These are phyloP conservation scores for Bombus breviceps DNA, from an alignment of 1,140 invertebrate species.

Conservation along the genomic window DNA sequence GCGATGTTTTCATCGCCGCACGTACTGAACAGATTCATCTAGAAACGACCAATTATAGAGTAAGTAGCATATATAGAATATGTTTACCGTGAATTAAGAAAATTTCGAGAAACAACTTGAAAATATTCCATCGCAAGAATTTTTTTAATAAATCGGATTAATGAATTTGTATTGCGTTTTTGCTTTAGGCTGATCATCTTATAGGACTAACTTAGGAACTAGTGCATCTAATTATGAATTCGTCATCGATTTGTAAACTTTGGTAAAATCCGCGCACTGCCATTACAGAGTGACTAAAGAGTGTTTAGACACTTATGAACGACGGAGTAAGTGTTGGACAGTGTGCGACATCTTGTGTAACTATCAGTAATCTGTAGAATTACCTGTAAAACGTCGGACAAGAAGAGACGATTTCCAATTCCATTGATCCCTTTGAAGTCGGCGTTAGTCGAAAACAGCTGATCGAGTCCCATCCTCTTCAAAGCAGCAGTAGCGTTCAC, in stretches of 20 bases:
- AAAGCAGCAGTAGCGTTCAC: conserved; percentile 90
- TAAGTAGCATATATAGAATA: not conserved
- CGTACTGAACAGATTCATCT: conserved; percentile 89
- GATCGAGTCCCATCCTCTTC: conserved; percentile 90
- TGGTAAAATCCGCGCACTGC: too few species aligned
- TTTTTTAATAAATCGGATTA: too few species aligned
- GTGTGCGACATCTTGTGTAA: too few species aligned
- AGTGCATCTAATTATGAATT: too few species aligned
- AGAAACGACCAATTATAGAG: not conserved
- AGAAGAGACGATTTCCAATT: conserved; percentile 87
- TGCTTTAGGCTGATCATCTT: too few species aligned
- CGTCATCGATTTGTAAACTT: too few species aligned
- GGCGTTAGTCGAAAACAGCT: conserved; percentile 89
- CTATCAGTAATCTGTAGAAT: not conserved
- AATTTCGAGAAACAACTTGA: not conserved
- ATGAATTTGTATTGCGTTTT: too few species aligned
- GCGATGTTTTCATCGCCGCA: conserved; percentile 88
- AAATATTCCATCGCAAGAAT: not conserved
- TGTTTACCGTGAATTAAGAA: not conserved
- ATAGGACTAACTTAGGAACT: too few species aligned
- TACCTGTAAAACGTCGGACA: conserved; percentile 91
- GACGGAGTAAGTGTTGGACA: too few species aligned
- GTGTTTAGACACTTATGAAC: too few species aligned
- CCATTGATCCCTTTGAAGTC: conserved; percentile 92
- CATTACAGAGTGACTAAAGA: too few species aligned